A percentile compares a stretch with the other conserved stretches of the same genome.
These are phyloP conservation scores for Chelonus insularis DNA, from an alignment of 1,140 invertebrate species.

Conservation along the genomic window DNA sequence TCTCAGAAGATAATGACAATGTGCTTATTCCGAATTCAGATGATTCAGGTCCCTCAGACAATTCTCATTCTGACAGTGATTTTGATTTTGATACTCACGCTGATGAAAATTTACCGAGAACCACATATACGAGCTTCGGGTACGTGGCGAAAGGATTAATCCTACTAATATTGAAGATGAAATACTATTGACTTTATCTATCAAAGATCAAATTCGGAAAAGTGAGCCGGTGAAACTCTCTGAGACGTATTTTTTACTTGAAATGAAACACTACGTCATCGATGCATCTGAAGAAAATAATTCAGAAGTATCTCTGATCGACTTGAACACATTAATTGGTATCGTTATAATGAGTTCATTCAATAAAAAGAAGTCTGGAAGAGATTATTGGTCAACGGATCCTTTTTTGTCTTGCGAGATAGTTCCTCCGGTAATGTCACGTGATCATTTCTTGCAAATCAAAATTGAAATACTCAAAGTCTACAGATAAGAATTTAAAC, in stretches of 20 bases:
- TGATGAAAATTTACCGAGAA: conserved; percentile 9
- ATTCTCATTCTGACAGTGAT: conserved; percentile 28
- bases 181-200: conserved; percentile 22
- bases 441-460: conserved; percentile 7
- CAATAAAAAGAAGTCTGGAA: conserved; percentile 29
- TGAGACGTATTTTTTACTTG: conserved; percentile 29
- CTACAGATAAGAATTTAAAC: conserved; percentile 9
- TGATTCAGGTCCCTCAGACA: too few species aligned
- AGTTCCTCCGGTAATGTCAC: conserved; percentile 14
- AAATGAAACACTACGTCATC: conserved; percentile 32
- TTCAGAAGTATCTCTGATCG: conserved; percentile 13
- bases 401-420: conserved; percentile 21
- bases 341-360: conserved; percentile 23
- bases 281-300: conserved; percentile 27
- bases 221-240: conserved; percentile 24
- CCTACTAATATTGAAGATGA: conserved; percentile 15
- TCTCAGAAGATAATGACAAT: too few species aligned
- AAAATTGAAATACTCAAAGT: conserved; percentile 13
- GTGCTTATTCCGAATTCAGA: too few species aligned
- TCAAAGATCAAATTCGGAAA: conserved; percentile 23
- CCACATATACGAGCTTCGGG: conserved; percentile 22
- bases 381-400: conserved; percentile 31
- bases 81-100: conserved; percentile 11
- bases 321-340: conserved; percentile 29
- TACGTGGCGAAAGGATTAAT: conserved; percentile 24